These are phyloP conservation scores for Drosophila sucinea DNA, from an alignment of 1,140 invertebrate species.

Conservation along the genomic window DNA sequence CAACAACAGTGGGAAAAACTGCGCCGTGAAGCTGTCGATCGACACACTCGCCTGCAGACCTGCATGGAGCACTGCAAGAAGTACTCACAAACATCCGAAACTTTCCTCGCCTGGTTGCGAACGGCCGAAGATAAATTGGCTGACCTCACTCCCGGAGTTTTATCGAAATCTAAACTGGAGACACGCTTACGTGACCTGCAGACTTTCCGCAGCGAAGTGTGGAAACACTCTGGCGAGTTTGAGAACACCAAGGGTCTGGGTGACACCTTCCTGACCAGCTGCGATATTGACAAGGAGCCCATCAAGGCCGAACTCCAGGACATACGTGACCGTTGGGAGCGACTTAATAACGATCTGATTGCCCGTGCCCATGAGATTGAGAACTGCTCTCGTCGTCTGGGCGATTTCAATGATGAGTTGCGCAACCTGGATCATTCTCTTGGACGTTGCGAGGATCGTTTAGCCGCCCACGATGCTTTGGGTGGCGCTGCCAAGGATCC, in stretches of 20 bases:
- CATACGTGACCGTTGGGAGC: slow-evolving; percentile 95
- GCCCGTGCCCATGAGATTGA: slow-evolving; percentile 90
- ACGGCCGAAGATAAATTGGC: slow-evolving; percentile 94
- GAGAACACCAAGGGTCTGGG: slow-evolving; percentile 93
- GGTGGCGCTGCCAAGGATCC: slow-evolving; percentile 91
- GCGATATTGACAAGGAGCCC: slow-evolving; percentile 95
- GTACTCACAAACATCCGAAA: slow-evolving; percentile 92
- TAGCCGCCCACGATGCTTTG: slow-evolving; percentile 91
- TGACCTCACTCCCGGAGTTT: slow-evolving; percentile 90
- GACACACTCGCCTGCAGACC: slow-evolving; percentile 93
- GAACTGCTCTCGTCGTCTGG: slow-evolving; percentile 91
- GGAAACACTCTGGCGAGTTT: slow-evolving; percentile 95
- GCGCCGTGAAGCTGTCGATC: slow-evolving; percentile 92
- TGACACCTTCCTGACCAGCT: slow-evolving; percentile 92
- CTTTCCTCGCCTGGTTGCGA: slow-evolving; percentile 94
- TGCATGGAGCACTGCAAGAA: slow-evolving; percentile 96
- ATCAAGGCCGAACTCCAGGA: slow-evolving; percentile 91
- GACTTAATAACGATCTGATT: slow-evolving; percentile 91
- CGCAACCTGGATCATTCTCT: slow-evolving; percentile 92
- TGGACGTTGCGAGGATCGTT: slow-evolving; percentile 93
- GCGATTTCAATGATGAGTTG: slow-evolving; percentile 93
- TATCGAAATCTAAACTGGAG: slow-evolving; percentile 94
- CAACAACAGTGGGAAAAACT: slow-evolving; percentile 95
- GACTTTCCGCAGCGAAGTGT: slow-evolving; percentile 95
- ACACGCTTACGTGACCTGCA: slow-evolving; percentile 95